These are phyloP conservation scores for Platygyra sinensis DNA, from an alignment of 64 coral and sea anemone species.

Conservation along the genomic window DNA sequence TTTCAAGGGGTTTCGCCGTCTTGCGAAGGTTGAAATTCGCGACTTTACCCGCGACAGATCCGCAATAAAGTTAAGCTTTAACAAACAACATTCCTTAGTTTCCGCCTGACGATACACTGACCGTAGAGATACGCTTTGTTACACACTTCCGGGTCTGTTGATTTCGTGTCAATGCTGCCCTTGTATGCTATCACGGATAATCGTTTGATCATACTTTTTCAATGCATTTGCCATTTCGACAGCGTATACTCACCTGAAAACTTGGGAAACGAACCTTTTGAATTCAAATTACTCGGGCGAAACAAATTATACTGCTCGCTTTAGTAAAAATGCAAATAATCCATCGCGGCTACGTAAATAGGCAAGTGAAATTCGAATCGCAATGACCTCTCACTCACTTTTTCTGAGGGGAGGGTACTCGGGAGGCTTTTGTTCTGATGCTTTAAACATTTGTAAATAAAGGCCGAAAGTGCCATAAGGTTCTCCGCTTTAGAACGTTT, in stretches of 20 bases:
- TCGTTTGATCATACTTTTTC: not conserved
- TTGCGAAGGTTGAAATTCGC: not conserved
- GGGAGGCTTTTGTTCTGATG: not conserved
- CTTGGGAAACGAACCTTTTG: slow-evolving; percentile 9
- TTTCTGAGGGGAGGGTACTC: not conserved
- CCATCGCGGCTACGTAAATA: slow-evolving; percentile 32
- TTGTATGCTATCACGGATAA: slow-evolving; percentile 11
- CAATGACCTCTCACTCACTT: not conserved
- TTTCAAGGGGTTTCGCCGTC: not conserved
- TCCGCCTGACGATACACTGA: slow-evolving; percentile 28
- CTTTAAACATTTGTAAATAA: not conserved
- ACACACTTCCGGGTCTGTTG: slow-evolving; percentile 39
- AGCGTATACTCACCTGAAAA: not conserved
- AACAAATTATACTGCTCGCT: slow-evolving; percentile 36
- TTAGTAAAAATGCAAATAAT: slow-evolving; percentile 50
- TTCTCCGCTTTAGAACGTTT: not conserved
- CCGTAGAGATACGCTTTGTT: slow-evolving; percentile 17
- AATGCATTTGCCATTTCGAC: not conserved
- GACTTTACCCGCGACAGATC: not conserved
- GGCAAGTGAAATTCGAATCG: slow-evolving; percentile 46
- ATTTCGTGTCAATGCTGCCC: slow-evolving; percentile 5
- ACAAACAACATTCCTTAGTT: slow-evolving; percentile 47
- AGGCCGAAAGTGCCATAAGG: not conserved
- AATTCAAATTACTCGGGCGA: slow-evolving; percentile 46
- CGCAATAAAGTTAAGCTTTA: slow-evolving; percentile 7